Base-by-base conservation (phyloP, 2,888 invertebrate species). In the Cheilosia vernalis region DNA sequence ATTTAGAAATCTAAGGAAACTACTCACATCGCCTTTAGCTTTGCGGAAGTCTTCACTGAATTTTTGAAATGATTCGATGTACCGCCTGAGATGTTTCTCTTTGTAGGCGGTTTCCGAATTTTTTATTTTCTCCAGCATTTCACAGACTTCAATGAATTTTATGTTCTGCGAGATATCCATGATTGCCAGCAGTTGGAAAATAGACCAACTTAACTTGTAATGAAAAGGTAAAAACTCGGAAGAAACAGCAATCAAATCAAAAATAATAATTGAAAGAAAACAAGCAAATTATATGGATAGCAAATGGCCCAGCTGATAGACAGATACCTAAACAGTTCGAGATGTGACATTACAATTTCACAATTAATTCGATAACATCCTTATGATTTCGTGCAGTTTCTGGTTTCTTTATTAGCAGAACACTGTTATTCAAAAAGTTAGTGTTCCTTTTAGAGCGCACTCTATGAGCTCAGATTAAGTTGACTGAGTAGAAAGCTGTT, bases 161-260 rank as follows among this genome's bases (percentile, higher is more conserved):
- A 92, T 89, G 2, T 89, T 89, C 33, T 88, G 88, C 2, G 90
- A 87, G n/a, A 92, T 91, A 49, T 91, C 90, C 89, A 89, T 88
- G 10, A 17, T 56, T 13, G 6, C 6, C 44, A 2, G 15, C 6
- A 33, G 7, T 51, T 21, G 21, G 2, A 17, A 40, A 40, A 6
- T 7, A 58, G 44, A 69, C 67, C 44, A 77, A 42, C 55, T 15
- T 19, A 19, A 55, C 13, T 40, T 10, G 5, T 1, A n/a, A n/a
- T n/a, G n/a, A n/a, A n/a, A n/a, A n/a, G n/a, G n/a, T n/a, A 47
- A 49, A 21, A 73, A 55, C 27, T 27, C 6, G 27, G 6, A 27
- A 27, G 6, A 1, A 27, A 27, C 27, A 74, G 10, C 1, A 37
- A 37, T 10, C 13, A 37, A 37, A 37, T 1, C 3, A 37, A 37